phyloP scores from a whole-genome alignment of 2,888 invertebrate genomes.

The Vesta saturnalis region DNA sequence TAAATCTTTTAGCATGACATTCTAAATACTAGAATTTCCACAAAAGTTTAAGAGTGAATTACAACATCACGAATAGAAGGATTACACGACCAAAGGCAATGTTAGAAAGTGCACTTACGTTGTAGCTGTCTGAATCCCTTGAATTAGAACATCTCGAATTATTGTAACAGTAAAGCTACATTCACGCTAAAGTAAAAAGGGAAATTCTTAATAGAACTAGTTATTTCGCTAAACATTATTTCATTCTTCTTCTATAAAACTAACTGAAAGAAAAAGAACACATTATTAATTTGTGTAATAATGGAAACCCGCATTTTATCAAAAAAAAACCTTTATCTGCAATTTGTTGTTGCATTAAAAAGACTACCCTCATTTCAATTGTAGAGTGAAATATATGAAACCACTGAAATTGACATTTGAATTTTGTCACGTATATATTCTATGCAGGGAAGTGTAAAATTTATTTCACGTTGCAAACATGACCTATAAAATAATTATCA shows the following conservation, averaged over 20 bases:
- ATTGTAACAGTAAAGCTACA: not conserved
- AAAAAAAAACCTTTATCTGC: constrained; percentile 29
- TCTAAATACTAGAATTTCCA: constrained; percentile 1
- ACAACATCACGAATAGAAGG: not conserved
- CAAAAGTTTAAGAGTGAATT: constrained; percentile 1
- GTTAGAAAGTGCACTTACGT: constrained; percentile 1
- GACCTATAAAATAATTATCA: constrained; percentile 28
- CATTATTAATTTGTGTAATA: no score
- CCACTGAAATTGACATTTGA: constrained; percentile 42
- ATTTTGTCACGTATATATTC: constrained; percentile 34
- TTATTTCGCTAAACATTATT: not conserved
- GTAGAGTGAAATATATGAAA: constrained; percentile 30
- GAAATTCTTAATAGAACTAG: not conserved
- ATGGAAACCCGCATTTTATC: constrained; percentile 12
- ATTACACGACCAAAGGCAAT: constrained; percentile 1
- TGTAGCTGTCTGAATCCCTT: constrained; percentile 1
- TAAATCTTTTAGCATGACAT: constrained; percentile 1
- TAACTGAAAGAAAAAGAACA: not conserved
- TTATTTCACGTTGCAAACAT: constrained; percentile 29
- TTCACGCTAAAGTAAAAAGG: not conserved
- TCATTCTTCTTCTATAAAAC: not conserved
- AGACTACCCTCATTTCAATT: constrained; percentile 23
- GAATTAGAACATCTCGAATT: not conserved
- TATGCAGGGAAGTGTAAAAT: constrained; percentile 35
- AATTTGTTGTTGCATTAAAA: constrained; percentile 15